Evolutionary conservation across 2,113 vertebrate species (phyloP).

Genomic region (Rana temporaria): DNA sequence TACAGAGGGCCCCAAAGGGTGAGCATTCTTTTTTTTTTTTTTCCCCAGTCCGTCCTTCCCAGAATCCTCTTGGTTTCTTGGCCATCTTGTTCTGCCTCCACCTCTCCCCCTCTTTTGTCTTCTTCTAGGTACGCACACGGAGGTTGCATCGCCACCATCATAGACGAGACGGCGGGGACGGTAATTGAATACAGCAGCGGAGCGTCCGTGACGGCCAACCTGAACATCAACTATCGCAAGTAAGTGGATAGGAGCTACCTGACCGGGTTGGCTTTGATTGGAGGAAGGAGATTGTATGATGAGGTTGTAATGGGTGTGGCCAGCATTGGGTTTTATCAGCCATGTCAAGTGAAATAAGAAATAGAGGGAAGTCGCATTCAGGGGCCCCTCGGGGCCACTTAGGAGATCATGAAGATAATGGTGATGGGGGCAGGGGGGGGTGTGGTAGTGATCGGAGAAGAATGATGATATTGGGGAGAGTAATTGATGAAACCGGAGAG

Average conservation of each 20-base stretch:
- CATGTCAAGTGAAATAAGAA: background rate
- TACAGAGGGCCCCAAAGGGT: conserved; percentile 84
- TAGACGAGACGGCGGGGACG: conserved; percentile 70
- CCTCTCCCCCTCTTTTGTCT: background rate
- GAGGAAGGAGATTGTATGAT: no score
- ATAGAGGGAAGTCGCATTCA: background rate
- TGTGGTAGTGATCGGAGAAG: background rate
- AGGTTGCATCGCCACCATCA: conserved; percentile 77
- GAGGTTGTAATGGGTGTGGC: no score
- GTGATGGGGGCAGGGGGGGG: background rate
- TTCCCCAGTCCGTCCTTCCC: no score
- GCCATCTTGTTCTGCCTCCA: background rate
- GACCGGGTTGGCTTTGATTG: background rate
- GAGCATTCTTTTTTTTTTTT: conserved; percentile 57
- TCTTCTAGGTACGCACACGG: conserved; percentile 74
- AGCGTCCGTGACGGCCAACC: conserved; percentile 77
- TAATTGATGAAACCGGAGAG: background rate
- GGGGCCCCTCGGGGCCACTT: background rate
- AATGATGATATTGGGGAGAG: background rate
- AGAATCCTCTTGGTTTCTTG: background rate
- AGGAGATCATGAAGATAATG: background rate
- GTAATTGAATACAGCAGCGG: conserved; percentile 64
- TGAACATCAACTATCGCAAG: conserved; percentile 79
- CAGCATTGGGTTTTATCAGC: no score
- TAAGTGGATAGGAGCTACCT: conserved; percentile 59